Conservation (phyloP, 2,113 vertebrate genomes). For the Leptobrachium ailaonicum region DNA sequence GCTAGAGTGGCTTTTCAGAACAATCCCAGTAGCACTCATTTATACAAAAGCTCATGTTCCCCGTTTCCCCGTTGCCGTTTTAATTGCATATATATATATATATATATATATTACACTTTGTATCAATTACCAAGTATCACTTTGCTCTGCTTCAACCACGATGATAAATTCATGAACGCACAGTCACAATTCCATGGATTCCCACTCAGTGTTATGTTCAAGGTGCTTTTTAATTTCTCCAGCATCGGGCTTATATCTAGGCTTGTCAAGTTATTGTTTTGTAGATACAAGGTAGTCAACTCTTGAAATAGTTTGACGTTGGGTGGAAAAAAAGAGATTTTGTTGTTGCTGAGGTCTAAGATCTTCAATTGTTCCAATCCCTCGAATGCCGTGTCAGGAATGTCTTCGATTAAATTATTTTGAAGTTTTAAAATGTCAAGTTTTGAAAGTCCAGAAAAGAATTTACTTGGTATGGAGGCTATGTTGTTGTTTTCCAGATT, state of each 20-base stretch:
- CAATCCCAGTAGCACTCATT: too few relatives aligned
- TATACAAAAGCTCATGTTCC: too few relatives aligned
- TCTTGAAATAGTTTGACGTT: constrained; percentile 59
- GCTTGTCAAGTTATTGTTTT: constrained; percentile 62
- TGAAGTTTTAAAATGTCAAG: constrained; percentile 73
- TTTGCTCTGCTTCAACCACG: constrained; percentile 59
- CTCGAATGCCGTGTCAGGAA: constrained; percentile 69
- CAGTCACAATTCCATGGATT: constrained; percentile 86
- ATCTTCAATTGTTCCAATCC: constrained; percentile 64
- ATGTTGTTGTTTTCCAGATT: constrained; percentile 70
- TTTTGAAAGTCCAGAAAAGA: constrained; percentile 64
- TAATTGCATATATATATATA: too few relatives aligned
- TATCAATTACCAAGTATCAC: constrained; percentile 69
- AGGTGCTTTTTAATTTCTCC: neutral
- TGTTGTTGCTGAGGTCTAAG: constrained; percentile 78
- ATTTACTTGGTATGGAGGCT: constrained; percentile 59
- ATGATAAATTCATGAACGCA: constrained; percentile 61
- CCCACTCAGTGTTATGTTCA: constrained; percentile 64
- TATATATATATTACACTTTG: too few relatives aligned
- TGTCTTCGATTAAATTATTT: constrained; percentile 67
- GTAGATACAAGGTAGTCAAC: constrained; percentile 66
- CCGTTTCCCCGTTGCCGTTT: too few relatives aligned
- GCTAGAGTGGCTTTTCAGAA: too few relatives aligned
- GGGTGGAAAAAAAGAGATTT: constrained; percentile 65
- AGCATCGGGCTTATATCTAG: constrained; percentile 57